These are phyloP conservation scores for Crocidura indochinensis DNA, from an alignment of 2,797 vertebrate genomes.

Conservation along the genomic window DNA sequence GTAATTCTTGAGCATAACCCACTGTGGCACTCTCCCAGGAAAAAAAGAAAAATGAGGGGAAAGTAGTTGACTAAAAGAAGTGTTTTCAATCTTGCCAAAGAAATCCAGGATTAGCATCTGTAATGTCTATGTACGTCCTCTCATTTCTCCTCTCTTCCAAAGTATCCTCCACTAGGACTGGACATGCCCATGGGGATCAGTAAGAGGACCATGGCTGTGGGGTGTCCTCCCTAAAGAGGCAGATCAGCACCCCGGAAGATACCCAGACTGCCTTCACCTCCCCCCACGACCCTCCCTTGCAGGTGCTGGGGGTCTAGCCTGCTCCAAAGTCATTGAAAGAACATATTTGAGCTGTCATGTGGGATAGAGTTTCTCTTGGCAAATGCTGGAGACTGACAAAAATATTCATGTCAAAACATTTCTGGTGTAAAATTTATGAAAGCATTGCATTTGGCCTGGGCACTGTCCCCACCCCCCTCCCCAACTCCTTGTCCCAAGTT, in stretches of 20 bases:
- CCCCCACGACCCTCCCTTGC: background rate
- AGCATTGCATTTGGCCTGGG: slow-evolving; percentile 81
- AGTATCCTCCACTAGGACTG: background rate
- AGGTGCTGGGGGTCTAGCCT: slow-evolving; percentile 53
- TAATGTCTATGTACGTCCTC: fast-evolving
- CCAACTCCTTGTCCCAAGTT: slow-evolving; percentile 67
- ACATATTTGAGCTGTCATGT: slow-evolving; percentile 6
- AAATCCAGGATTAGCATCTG: background rate
- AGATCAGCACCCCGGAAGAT: background rate
- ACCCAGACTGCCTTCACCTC: background rate
- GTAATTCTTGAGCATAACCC: no score
- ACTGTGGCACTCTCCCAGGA: no score
- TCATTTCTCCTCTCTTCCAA: no score
- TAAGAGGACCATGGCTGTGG: background rate
- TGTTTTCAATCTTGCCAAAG: no score
- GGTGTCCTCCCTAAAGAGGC: background rate
- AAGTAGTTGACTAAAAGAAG: background rate
- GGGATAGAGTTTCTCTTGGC: slow-evolving; percentile 81
- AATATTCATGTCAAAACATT: slow-evolving; percentile 83
- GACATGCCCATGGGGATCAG: background rate
- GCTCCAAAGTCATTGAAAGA: slow-evolving; percentile 47
- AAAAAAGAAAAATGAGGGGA: no score
- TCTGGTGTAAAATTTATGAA: slow-evolving; percentile 83
- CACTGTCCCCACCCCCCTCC: slow-evolving; percentile 74
- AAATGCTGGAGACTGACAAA: slow-evolving; percentile 85